Evolutionary conservation across 2,113 vertebrate species (phyloP), one percentile per base, ranked within the genome.

Genomic region (Antennarius striatus): DNA sequence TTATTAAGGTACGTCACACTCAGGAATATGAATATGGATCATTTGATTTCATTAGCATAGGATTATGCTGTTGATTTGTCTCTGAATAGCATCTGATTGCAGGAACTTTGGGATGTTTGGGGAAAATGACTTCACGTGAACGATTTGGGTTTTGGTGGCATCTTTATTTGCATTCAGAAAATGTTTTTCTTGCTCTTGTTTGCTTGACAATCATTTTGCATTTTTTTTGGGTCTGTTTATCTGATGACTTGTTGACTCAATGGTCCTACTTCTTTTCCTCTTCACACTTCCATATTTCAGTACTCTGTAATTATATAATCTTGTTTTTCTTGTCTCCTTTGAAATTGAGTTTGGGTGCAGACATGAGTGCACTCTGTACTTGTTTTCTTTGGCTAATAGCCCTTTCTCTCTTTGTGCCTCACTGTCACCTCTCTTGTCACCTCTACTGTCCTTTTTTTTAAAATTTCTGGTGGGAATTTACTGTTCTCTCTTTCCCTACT

Each of bases 41-140:
- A 48, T 83, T 74, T 70, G 61, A 72, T 82, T 75, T 79, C 74
- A 82, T 82, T 74, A 76, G 74, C 66, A 43, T 72, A 10, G 30
- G 54, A 63, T 68, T 78, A 60, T 42, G 52, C 56, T 15, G 71
- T 67, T 59, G 74, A 68, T 73, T 76, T n/a, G 2, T 11, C 47
- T 77, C 11, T 90, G 86, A 89, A 86, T 82, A 57, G 76, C 60
- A 3, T 65, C 49, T 89, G 86, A 89, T 90, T 90, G 84, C 62
- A 32, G 58, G 10, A 29, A 66, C 48, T 52, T 60, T 16, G 6
- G 49, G 63, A 64, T 49, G 1, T 47, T 45, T 52, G 10, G 22
- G 43, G 6, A 30, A 64, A 71, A 71, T 17, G 53, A 56, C 68
- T 76, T 72, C 61, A 55, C 36, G 29, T 81, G 75, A 89, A 88